These are phyloP conservation scores for Drosophila phalerata DNA, from an alignment of 2,888 invertebrate species.

Conservation along the genomic window DNA sequence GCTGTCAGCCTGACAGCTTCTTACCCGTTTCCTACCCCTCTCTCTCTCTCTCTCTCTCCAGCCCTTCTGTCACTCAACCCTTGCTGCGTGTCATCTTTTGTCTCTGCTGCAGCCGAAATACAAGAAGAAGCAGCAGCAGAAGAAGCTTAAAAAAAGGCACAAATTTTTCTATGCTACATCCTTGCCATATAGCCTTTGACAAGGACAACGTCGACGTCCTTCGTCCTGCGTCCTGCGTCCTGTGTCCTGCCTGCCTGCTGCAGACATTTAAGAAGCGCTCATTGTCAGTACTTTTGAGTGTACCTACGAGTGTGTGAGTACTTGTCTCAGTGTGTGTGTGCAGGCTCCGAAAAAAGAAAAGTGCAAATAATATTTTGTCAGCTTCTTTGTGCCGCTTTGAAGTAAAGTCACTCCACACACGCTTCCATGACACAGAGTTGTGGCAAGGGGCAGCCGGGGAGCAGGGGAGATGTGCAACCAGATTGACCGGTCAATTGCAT, in stretches of 20 bases:
- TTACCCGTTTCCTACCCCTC: constrained; percentile 2
- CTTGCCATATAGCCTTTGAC: constrained; percentile 76
- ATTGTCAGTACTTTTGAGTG: constrained; percentile 69
- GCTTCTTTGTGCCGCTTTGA: constrained; percentile 61
- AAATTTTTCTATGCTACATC: constrained; percentile 64
- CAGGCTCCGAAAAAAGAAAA: constrained; percentile 52
- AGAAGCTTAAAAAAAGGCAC: constrained; percentile 37
- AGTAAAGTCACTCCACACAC: constrained; percentile 27
- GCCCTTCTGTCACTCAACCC: constrained; percentile 48
- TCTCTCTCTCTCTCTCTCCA: not conserved
- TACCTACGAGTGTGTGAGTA: constrained; percentile 27
- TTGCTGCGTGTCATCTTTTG: constrained; percentile 84
- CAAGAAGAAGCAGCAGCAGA: constrained; percentile 42
- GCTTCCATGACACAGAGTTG: not conserved
- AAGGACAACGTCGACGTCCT: constrained; percentile 44
- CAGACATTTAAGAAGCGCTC: constrained; percentile 80
- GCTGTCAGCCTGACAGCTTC: constrained; percentile 60
- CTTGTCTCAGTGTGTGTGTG: constrained; percentile 22
- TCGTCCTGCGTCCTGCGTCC: constrained; percentile 54
- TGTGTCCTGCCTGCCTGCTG: constrained; percentile 58
- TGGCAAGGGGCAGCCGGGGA: constrained; percentile 23
- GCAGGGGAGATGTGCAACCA: constrained; percentile 6
- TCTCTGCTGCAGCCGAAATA: constrained; percentile 68
- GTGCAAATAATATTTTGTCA: constrained; percentile 69
- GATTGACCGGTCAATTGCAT: constrained; percentile 55